A percentile compares a stretch with the other conserved stretches of the same genome.
These are phyloP conservation scores for Sebastes paucispinis DNA, from an alignment of 2,797 vertebrate species.

Conservation along the genomic window DNA sequence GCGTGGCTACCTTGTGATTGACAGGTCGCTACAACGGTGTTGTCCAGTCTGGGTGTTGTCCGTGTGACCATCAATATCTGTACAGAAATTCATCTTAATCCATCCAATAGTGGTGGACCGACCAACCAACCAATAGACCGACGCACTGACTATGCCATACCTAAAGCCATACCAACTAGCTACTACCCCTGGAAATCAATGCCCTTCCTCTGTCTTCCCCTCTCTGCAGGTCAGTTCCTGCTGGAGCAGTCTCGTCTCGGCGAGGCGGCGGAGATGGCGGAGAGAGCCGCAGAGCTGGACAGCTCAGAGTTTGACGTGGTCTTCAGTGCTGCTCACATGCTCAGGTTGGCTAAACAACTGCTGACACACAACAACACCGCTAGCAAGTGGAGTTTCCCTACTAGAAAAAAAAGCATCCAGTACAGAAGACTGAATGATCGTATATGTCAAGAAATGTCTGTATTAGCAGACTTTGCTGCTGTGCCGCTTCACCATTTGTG, in stretches of 20 bases:
- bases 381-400: neutral
- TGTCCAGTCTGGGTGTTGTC: too few relatives aligned
- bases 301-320: slow-evolving; percentile 94
- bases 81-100: neutral
- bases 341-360: slow-evolving; percentile 82
- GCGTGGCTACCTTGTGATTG: too few relatives aligned
- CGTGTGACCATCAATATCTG: neutral
- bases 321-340: slow-evolving; percentile 98
- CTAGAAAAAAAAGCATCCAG: neutral
- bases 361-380: neutral
- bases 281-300: slow-evolving; percentile 92
- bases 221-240: slow-evolving; percentile 91
- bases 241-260: slow-evolving; percentile 90
- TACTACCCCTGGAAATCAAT: neutral
- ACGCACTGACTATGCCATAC: fast-evolving
- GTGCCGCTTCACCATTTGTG: neutral
- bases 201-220: neutral
- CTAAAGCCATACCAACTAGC: neutral
- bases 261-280: slow-evolving; percentile 96
- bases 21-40: too few relatives aligned
- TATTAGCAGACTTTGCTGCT: neutral
- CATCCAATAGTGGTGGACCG: neutral
- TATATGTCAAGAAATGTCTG: neutral
- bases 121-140: neutral
- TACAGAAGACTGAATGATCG: neutral